A percentile compares a stretch with the other conserved stretches of the same genome.
These are phyloP conservation scores for Otis tarda DNA, from an alignment of 2,113 vertebrate species.

Conservation along the genomic window DNA sequence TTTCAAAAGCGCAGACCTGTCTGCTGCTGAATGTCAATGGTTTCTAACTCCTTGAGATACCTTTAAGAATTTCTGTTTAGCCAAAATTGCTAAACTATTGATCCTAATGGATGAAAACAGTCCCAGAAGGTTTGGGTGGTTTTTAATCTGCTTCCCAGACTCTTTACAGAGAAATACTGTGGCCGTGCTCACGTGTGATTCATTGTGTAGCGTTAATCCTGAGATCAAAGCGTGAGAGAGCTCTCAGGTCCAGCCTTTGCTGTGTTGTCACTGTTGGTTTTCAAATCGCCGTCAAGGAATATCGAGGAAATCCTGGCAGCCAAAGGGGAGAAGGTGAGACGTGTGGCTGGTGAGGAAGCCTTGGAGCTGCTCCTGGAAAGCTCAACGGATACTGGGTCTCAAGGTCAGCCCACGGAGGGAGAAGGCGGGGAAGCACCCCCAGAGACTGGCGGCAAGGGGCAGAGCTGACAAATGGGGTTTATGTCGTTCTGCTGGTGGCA, in stretches of 20 bases:
- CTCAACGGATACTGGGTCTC: not conserved
- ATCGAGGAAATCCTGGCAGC: slow-evolving; percentile 95
- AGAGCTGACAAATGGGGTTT: not conserved
- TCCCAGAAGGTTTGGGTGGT: not conserved
- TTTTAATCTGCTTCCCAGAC: not conserved
- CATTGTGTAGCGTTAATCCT: accelerated
- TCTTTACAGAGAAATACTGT: accelerated
- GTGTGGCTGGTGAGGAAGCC: slow-evolving; percentile 74
- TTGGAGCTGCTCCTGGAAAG: slow-evolving; percentile 80
- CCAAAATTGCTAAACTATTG: not conserved
- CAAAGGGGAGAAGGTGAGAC: slow-evolving; percentile 86
- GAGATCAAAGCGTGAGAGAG: not conserved
- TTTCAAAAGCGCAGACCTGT: not conserved
- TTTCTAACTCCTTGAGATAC: not conserved
- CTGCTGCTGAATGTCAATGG: not conserved
- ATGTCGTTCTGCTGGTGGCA: not conserved
- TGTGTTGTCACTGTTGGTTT: not conserved
- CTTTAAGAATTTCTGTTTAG: not conserved
- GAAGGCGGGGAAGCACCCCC: not conserved
- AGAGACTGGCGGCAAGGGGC: not conserved
- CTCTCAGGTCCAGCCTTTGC: not conserved
- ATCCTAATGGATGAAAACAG: not conserved
- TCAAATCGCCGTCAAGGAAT: slow-evolving; percentile 77
- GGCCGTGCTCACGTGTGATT: accelerated
- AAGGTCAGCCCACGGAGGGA: not conserved